These are phyloP conservation scores for Edolisoma coerulescens DNA, from an alignment of 2,113 vertebrate genomes.

Conservation along the genomic window DNA sequence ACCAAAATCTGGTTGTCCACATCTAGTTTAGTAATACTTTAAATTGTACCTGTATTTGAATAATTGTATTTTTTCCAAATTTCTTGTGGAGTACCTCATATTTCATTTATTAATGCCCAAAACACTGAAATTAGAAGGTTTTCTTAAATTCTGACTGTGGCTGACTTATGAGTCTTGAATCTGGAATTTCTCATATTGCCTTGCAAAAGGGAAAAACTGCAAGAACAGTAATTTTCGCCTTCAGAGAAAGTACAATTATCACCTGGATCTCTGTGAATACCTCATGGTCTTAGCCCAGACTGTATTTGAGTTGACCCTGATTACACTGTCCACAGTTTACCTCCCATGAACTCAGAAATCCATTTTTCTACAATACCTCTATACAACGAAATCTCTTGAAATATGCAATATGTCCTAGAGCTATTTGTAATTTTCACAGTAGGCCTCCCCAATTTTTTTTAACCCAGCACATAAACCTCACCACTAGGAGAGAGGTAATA, in stretches of 20 bases:
- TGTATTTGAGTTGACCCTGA: neutral
- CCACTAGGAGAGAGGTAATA: neutral
- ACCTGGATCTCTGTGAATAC: neutral
- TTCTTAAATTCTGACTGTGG: neutral
- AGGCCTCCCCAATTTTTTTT: neutral
- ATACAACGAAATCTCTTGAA: neutral
- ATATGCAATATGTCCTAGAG: neutral
- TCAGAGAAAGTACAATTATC: neutral
- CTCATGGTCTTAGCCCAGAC: neutral
- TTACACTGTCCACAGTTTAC: neutral
- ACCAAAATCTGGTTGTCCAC: neutral
- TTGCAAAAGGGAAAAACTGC: neutral
- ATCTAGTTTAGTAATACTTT: neutral
- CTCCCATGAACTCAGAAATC: neutral
- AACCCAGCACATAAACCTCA: neutral
- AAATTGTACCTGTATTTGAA: neutral
- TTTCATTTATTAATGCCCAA: neutral
- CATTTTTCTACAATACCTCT: neutral
- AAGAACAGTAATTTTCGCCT: neutral
- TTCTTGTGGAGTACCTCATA: neutral
- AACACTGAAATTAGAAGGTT: neutral
- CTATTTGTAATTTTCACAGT: neutral
- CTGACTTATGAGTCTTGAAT: rapidly evolving
- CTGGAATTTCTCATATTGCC: neutral
- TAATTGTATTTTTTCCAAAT: neutral